These are phyloP conservation scores for Leuciscus waleckii DNA, from an alignment of 2,797 vertebrate species.

Conservation along the genomic window DNA sequence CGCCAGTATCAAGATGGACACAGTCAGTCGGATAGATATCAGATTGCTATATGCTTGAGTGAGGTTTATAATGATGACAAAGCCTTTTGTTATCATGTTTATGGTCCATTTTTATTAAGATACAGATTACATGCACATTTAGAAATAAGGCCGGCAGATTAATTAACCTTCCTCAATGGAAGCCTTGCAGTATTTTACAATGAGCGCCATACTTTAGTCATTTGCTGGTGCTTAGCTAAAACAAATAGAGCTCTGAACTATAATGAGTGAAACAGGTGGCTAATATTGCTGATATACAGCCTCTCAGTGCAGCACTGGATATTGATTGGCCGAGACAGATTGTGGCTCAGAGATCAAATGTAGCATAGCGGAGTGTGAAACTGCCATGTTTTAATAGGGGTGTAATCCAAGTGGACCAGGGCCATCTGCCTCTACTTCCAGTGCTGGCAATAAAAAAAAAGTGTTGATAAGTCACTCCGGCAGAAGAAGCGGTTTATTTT, in stretches of 20 bases:
- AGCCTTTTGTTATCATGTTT: background rate
- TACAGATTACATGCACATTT: conserved; percentile 2
- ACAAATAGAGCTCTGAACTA: conserved; percentile 60
- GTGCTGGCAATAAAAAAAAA: conserved; percentile 44
- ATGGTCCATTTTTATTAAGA: background rate
- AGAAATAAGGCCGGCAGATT: background rate
- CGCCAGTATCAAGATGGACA: background rate
- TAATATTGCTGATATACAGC: conserved; percentile 60
- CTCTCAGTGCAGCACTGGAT: conserved; percentile 46
- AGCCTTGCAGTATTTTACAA: conserved; percentile 73
- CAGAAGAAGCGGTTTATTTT: conserved; percentile 26
- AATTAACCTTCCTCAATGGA: conserved; percentile 58
- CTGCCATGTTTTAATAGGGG: conserved; percentile 73
- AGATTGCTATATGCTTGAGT: background rate
- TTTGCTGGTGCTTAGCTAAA: conserved; percentile 52
- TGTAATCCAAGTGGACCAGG: conserved; percentile 71
- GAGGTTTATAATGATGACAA: conserved; percentile 24
- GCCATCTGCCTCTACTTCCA: conserved; percentile 78
- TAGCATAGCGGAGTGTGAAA: conserved; percentile 79
- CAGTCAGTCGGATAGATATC: conserved; percentile 2
- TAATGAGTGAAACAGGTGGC: conserved; percentile 75
- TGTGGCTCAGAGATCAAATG: conserved; percentile 81
- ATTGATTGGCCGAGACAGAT: conserved; percentile 77
- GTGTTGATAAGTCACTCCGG: conserved; percentile 29
- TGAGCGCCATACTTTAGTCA: conserved; percentile 69